Evolutionary conservation across 2,888 invertebrate species (phyloP).

Genomic region (Diogma glabrata): DNA sequence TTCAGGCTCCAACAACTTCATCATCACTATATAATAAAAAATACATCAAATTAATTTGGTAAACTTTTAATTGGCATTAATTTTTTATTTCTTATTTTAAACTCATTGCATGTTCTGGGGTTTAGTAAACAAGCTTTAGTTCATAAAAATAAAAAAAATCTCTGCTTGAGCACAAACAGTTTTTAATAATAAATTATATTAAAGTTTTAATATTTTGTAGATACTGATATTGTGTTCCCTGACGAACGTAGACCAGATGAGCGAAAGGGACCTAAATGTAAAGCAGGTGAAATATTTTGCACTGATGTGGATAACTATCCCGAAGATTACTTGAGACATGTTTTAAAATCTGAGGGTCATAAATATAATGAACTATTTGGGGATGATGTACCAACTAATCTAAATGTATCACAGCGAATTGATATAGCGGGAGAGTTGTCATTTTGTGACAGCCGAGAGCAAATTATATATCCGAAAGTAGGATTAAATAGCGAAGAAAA

Average conservation of each 20-base stretch:
- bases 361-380: slow-evolving; percentile 30
- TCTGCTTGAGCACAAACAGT: too few species aligned
- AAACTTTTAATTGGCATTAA: too few species aligned
- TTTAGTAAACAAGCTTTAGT: too few species aligned
- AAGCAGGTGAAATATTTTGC: slow-evolving; percentile 34
- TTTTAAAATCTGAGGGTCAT: slow-evolving; percentile 22
- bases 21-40: too few species aligned
- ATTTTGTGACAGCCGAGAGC: slow-evolving; percentile 36
- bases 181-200: too few species aligned
- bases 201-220: too few species aligned
- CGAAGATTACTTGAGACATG: slow-evolving; percentile 27
- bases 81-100: too few species aligned
- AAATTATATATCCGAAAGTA: slow-evolving; percentile 46
- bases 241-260: slow-evolving; percentile 11
- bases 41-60: too few species aligned
- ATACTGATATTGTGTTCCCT: too few species aligned
- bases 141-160: too few species aligned
- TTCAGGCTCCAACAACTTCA: too few species aligned
- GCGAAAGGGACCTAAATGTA: slow-evolving; percentile 13
- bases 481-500: slow-evolving; percentile 47
- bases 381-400: slow-evolving; percentile 30
- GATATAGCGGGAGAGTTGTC: slow-evolving; percentile 34
- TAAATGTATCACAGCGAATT: slow-evolving; percentile 39
- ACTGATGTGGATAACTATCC: slow-evolving; percentile 38
- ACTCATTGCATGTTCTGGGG: too few species aligned